A percentile compares a stretch with the other conserved stretches of the same genome.
phyloP scores from a whole-genome alignment of 2,113 vertebrate species.

The Hippoglossus stenolepis region DNA sequence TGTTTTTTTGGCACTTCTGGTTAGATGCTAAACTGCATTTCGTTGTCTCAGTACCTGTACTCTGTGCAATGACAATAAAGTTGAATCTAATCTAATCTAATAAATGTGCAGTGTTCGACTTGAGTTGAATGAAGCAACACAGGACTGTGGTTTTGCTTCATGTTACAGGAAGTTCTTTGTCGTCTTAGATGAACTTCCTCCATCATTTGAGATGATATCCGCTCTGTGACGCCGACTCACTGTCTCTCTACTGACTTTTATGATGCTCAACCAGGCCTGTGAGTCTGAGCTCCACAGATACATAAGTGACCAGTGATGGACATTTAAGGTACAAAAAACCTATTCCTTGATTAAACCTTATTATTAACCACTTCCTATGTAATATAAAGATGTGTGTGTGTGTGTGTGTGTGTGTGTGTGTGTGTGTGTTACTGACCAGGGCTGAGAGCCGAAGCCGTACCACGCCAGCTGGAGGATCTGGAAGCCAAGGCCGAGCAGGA shows the following conservation, averaged over 20 bases:
- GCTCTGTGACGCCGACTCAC: neutral
- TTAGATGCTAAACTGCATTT: too few species aligned
- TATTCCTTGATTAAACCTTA: too few species aligned
- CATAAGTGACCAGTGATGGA: too few species aligned
- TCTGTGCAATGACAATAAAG: too few species aligned
- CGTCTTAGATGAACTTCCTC: neutral
- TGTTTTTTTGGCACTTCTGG: too few species aligned
- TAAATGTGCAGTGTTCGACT: neutral
- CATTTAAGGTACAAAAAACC: too few species aligned
- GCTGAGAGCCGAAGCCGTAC: slow-evolving; percentile 93
- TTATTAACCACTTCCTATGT: neutral
- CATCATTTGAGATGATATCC: neutral
- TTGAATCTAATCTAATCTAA: too few species aligned
- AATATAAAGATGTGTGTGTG: neutral
- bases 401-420: neutral
- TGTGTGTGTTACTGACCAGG: slow-evolving; percentile 85
- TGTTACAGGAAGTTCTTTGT: slow-evolving; percentile 23
- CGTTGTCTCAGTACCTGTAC: too few species aligned
- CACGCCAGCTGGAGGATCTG: slow-evolving; percentile 94
- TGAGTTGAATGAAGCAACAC: neutral
- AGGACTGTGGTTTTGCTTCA: neutral
- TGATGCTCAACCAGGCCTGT: too few species aligned
- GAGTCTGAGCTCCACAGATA: neutral
- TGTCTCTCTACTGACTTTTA: neutral
- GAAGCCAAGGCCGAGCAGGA: slow-evolving; percentile 91